phyloP scores from a whole-genome alignment of 2,113 vertebrate genomes.

The Taxidea taxus region DNA sequence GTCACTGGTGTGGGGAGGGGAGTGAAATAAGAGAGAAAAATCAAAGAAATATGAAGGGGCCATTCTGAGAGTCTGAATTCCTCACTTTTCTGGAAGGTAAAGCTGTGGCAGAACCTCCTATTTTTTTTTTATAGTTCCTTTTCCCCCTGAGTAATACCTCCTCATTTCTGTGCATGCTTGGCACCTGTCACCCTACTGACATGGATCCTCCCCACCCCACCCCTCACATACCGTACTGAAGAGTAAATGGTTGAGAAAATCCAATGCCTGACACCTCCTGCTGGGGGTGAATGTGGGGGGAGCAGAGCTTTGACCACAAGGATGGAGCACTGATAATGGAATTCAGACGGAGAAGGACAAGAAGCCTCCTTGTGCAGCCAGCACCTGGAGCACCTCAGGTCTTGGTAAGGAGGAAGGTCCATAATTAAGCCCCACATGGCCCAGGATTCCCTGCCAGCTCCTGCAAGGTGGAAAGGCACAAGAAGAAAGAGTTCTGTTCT shows the following conservation, averaged over 20 bases:
- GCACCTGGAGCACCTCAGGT: not conserved
- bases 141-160: too few species aligned
- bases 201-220: too few species aligned
- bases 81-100: not conserved
- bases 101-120: too few species aligned
- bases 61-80: not conserved
- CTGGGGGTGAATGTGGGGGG: not conserved
- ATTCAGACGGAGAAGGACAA: not conserved
- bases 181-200: not conserved
- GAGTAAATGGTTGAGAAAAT: not conserved
- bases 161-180: not conserved
- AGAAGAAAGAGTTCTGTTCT: not conserved
- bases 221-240: too few species aligned
- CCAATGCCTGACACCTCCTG: not conserved
- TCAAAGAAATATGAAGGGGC: not conserved
- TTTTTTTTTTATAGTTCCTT: not conserved
- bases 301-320: not conserved
- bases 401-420: not conserved
- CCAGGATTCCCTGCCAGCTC: not conserved
- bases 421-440: fast-evolving
- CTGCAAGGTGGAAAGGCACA: not conserved
- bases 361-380: too few species aligned
- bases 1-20: fast-evolving
- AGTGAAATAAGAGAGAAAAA: not conserved
- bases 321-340: too few species aligned